Conservation (phyloP, 2,888 invertebrate species). For the Mechanitis messenoides region DNA sequence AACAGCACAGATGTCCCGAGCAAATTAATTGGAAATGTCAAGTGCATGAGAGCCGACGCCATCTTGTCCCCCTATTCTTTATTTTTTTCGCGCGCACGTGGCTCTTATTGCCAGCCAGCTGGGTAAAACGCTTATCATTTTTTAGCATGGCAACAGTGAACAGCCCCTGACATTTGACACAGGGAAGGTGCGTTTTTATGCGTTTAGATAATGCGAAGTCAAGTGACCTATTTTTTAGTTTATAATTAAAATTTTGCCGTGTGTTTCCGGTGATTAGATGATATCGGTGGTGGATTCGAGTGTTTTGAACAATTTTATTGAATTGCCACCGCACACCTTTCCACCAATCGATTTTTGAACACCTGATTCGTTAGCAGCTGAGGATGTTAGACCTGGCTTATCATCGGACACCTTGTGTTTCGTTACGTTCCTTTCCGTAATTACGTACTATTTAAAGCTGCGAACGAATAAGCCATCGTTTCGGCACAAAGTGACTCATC, state of each 20-base stretch:
- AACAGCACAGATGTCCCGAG: slow-evolving; percentile 71
- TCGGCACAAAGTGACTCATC: slow-evolving; percentile 19
- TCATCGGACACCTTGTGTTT: slow-evolving; percentile 59
- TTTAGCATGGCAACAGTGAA: slow-evolving; percentile 45
- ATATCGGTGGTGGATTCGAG: slow-evolving; percentile 36
- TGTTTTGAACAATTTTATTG: slow-evolving; percentile 49
- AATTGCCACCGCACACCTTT: slow-evolving; percentile 56
- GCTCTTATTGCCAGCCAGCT: slow-evolving; percentile 67
- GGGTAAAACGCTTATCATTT: slow-evolving; percentile 49
- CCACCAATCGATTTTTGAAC: slow-evolving; percentile 53
- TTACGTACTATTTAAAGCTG: slow-evolving; percentile 44
- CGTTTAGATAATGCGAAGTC: slow-evolving; percentile 56
- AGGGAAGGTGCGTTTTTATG: slow-evolving; percentile 43
- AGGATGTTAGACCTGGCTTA: slow-evolving; percentile 40
- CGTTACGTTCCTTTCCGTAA: slow-evolving; percentile 62
- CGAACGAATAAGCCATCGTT: slow-evolving; percentile 19
- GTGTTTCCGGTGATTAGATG: slow-evolving; percentile 61
- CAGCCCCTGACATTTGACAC: slow-evolving; percentile 47
- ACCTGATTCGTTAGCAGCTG: slow-evolving; percentile 62
- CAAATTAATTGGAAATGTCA: slow-evolving; percentile 77
- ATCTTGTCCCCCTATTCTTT: slow-evolving; percentile 62
- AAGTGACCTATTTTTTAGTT: slow-evolving; percentile 57
- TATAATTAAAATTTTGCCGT: slow-evolving; percentile 56
- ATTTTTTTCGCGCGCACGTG: slow-evolving; percentile 69
- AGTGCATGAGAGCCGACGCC: slow-evolving; percentile 65